Base-by-base conservation (phyloP, 2,113 vertebrate genomes). In the Gobio gobio region DNA sequence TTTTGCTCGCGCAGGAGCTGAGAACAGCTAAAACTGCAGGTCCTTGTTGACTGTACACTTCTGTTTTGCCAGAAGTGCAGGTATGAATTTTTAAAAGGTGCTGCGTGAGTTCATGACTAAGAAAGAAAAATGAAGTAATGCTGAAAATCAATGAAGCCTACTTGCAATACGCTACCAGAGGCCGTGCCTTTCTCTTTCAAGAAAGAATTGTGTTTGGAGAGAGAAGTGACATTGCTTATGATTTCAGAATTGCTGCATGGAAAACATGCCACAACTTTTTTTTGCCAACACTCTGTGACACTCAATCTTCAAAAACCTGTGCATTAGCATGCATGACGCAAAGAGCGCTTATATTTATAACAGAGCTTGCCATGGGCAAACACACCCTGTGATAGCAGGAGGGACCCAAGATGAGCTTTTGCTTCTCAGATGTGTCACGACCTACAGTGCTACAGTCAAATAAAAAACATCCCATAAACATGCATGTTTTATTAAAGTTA, bases 111-210 rank as follows among this genome's bases (percentile, higher is more conserved):
- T 82, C 68, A 63, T 72, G 16, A 33, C 68, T 70, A 80, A 68
- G 78, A 85, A 82, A 36, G 73, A 20, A 51, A 43, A 78, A 82
- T 77, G 7, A 78, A 36, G 61, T 83, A 18, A 78, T 78, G 82
- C 45, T 78, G 64, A 66, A 13, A n/a, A 29, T 18, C 29, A 66
- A 18, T 3, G 29, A 10, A 13, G 47, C 47, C 10, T 43, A 10
- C 70, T 73, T 73, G 22, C 14, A 73, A 73, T 24, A 24, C 59
- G 2, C 45, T 47, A 24, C 36, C 22, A 24, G 22, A 47, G 24
- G 36, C 12, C 1, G 24, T 24, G 10, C 20, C n/a, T 73, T 16
- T 73, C 22, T 45, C 10, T 24, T 20, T 47, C 22, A 24, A 24
- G 36, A 40, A 40, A 40, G 36, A 40, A 40, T 12, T 73, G n/a